Base-by-base conservation (phyloP, 2,888 invertebrate genomes). In the Prosopocoilus inquinatus region DNA sequence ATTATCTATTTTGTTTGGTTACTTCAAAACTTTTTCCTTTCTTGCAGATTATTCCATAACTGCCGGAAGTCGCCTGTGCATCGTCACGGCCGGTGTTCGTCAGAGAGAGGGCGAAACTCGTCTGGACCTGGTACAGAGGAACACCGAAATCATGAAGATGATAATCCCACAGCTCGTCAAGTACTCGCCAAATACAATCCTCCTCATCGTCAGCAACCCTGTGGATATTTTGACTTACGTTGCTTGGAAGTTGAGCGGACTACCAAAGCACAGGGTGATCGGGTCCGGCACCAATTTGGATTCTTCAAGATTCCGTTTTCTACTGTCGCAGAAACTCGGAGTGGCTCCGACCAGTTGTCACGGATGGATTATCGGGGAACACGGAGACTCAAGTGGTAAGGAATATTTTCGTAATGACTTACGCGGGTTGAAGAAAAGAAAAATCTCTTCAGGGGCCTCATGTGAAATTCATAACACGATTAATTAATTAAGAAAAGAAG, bases 221-320 rank as follows among this genome's bases (percentile, higher is more conserved):
- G 94, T 94, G 28, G 96, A 96, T 73, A 88, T 96, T 59, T 80
- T 96, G 70, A 94, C 95, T 0, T 95, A 92, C 74, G 92, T 95
- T 9, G 88, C 95, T n/a, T 96, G 95, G 95, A 94, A 92, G 78
- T 74, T 96, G 52, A 94, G 94, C 62, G 94, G 94, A 5, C 80
- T 96, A 64, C 94, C 96, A 8, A 87, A 88, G 74, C 84, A 93
- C 72, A 63, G 89, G 34, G 91, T 96, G 47, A 88, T 96, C 71
- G 96, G 96, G 8, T 92, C 94, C 44, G 96, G 96, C 4, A 95
- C 95, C 38, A 95, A 95, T 78, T 82, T 96, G 67, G 96, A 96
- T 78, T 93, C 95, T 0, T 91, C 94, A 0, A 81, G 96, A 59
- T 94, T 96, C 80, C 85, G 94, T 34, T 95, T 93, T 78, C 79